A percentile compares a stretch with the other conserved stretches of the same genome.
phyloP scores from a whole-genome alignment of 2,113 vertebrate species.

The Excalfactoria chinensis region DNA sequence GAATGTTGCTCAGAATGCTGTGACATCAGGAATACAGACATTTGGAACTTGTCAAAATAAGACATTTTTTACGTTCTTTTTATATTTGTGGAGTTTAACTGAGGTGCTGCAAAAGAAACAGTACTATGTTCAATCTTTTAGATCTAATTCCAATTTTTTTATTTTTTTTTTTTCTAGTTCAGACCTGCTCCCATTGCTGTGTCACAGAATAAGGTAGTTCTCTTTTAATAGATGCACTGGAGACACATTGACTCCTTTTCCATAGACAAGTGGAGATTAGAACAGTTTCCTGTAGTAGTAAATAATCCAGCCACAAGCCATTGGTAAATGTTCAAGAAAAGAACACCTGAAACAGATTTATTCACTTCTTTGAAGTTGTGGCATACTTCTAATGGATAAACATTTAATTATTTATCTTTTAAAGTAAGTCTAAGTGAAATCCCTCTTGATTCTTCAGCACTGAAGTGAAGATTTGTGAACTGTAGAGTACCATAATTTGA shows the following conservation, averaged over 20 bases:
- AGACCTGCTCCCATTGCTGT: background rate
- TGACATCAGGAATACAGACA: background rate
- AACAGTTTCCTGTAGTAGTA: background rate
- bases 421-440: background rate
- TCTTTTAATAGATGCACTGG: background rate
- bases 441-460: background rate
- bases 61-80: background rate
- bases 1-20: background rate
- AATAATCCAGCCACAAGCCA: background rate
- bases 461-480: background rate
- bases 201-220: background rate
- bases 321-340: background rate
- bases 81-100: background rate
- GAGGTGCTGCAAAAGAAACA: background rate
- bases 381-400: background rate
- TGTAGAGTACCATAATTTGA: background rate
- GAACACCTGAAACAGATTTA: background rate
- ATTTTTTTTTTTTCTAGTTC: background rate
- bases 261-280: background rate
- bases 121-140: background rate
- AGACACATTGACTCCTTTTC: background rate
- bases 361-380: background rate
- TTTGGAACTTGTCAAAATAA: background rate
- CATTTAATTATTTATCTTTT: background rate
- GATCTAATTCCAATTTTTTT: background rate